Conservation (phyloP, 2,888 invertebrate genomes). For the Parapristionchus giblindavisi region DNA sequence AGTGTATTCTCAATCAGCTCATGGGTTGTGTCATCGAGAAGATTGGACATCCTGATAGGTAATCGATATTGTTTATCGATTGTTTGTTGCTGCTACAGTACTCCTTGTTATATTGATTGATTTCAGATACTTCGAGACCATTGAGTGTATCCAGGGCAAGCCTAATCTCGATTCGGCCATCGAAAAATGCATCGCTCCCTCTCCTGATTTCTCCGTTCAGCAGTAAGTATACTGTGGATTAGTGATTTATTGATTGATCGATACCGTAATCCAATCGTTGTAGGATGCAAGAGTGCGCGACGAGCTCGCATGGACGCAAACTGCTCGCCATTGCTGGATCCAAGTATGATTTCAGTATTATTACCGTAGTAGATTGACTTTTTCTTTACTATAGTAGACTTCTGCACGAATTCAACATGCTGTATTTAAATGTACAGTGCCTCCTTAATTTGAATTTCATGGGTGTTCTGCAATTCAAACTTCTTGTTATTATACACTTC, state of each 20-base stretch:
- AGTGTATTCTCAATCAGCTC: constrained; percentile 66
- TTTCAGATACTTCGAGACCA: constrained; percentile 52
- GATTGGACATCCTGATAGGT: constrained; percentile 52
- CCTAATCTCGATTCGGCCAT: constrained; percentile 53
- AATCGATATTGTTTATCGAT: neutral
- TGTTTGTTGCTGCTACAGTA: neutral
- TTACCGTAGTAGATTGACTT: too few relatives aligned
- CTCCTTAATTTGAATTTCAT: too few relatives aligned
- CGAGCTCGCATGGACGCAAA: constrained; percentile 58
- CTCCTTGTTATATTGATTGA: neutral
- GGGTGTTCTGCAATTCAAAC: neutral
- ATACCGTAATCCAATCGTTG: constrained; percentile 22
- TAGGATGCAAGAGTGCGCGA: constrained; percentile 61
- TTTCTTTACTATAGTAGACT: too few relatives aligned
- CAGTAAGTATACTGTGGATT: constrained; percentile 16
- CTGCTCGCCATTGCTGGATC: constrained; percentile 65
- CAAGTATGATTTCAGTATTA: constrained; percentile 43
- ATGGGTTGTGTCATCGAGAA: constrained; percentile 69
- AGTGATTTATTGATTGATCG: neutral
- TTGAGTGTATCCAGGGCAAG: constrained; percentile 58
- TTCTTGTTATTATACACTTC: neutral
- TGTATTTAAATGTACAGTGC: too few relatives aligned
- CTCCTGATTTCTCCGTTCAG: constrained; percentile 27
- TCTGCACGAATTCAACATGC: too few relatives aligned
- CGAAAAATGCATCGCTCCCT: constrained; percentile 49